Conservation (phyloP, 2,888 invertebrate species). For the Muschampia plurimacula region DNA sequence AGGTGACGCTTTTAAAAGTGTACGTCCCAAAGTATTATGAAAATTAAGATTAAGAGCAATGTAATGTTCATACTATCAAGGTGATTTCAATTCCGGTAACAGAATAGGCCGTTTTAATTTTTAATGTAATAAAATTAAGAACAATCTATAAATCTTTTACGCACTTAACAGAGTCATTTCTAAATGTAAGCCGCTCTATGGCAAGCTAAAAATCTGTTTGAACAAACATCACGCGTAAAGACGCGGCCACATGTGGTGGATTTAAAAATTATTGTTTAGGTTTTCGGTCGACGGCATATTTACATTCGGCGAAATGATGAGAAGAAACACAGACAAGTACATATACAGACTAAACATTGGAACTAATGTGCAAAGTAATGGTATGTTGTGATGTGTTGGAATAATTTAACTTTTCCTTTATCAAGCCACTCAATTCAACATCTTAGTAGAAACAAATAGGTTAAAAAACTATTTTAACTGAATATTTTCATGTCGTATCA, state of each 20-base stretch:
- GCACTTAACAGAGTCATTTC: background rate
- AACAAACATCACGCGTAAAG: conserved; percentile 13
- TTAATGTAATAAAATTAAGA: no score
- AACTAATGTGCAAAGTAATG: background rate
- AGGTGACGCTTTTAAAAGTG: no score
- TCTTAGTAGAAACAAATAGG: no score
- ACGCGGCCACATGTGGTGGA: conserved; percentile 26
- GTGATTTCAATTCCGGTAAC: no score
- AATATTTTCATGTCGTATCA: no score
- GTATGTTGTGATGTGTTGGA: background rate
- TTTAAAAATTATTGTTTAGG: conserved; percentile 28
- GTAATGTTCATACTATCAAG: no score
- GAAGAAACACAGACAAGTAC: conserved; percentile 12
- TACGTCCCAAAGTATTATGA: no score
- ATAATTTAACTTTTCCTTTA: background rate
- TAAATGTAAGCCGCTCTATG: background rate
- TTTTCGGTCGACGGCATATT: conserved; percentile 32
- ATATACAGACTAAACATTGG: conserved; percentile 25
- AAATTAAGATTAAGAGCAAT: no score
- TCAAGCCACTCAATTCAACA: background rate
- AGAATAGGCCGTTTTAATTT: no score
- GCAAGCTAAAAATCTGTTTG: background rate
- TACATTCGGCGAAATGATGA: conserved; percentile 34
- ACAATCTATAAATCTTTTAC: background rate
- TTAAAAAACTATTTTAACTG: no score